These are phyloP conservation scores for Mesitornis unicolor DNA, from an alignment of 2,113 vertebrate species.

Conservation along the genomic window DNA sequence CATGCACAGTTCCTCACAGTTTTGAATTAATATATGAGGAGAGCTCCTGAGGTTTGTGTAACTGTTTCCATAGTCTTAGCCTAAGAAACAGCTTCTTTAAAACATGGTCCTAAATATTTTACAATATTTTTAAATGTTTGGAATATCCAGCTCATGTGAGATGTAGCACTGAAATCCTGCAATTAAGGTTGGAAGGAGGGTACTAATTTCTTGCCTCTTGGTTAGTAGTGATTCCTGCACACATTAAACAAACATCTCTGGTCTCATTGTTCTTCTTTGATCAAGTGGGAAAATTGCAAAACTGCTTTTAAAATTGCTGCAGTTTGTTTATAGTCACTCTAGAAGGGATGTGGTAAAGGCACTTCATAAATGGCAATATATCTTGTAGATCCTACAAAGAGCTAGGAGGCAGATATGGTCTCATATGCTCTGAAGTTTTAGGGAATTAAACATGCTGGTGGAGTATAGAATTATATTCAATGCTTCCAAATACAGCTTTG, in stretches of 20 bases:
- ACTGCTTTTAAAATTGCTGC: not conserved
- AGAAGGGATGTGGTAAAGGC: not conserved
- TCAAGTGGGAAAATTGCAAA: not conserved
- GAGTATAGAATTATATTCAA: not conserved
- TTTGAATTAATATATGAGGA: not conserved
- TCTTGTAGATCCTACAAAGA: rapidly evolving
- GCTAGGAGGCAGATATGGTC: not conserved
- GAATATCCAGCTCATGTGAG: not conserved
- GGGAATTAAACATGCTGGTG: not conserved
- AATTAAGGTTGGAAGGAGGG: rapidly evolving
- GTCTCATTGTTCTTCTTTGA: not conserved
- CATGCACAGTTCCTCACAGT: not conserved
- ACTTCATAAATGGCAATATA: not conserved
- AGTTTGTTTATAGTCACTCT: not conserved
- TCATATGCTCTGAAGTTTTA: not conserved
- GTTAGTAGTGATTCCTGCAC: not conserved
- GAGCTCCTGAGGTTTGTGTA: not conserved
- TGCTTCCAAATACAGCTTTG: not conserved
- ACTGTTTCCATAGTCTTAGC: not conserved
- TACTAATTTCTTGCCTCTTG: not conserved
- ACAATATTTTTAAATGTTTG: not conserved
- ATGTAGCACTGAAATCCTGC: not conserved
- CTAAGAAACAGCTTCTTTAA: not conserved
- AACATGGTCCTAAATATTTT: not conserved
- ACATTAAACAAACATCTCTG: not conserved